Conservation (phyloP, 2,888 invertebrate genomes). For the Boloria euphrosyne region DNA sequence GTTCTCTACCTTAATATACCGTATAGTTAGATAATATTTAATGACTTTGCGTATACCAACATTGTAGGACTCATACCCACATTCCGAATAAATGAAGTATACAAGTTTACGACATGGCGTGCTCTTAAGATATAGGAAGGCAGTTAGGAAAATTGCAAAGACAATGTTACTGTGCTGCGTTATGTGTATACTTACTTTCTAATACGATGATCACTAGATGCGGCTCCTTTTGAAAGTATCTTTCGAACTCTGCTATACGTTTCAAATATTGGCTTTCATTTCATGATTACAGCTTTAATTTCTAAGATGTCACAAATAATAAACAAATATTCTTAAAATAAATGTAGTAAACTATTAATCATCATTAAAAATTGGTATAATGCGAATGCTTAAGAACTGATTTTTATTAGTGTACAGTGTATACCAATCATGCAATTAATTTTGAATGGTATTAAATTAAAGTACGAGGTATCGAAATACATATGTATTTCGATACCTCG, state of each 20-base stretch:
- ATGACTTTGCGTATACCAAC: neutral
- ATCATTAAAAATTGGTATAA: no score
- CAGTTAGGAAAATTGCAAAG: slow-evolving; percentile 19
- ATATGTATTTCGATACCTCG: no score
- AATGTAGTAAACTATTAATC: no score
- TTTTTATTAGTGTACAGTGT: no score
- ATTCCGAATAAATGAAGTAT: slow-evolving; percentile 25
- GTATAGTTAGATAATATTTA: slow-evolving; percentile 14
- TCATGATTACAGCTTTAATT: neutral
- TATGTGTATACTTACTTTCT: slow-evolving; percentile 1
- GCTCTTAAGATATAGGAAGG: slow-evolving; percentile 23
- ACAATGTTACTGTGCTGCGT: slow-evolving; percentile 11
- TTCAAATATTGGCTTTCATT: neutral
- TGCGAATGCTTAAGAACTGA: no score
- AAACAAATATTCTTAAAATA: no score
- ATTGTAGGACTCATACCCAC: slow-evolving; percentile 1
- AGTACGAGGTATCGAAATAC: no score
- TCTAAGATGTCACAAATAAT: no score
- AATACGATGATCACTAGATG: slow-evolving; percentile 4
- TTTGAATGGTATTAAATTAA: no score
- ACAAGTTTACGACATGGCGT: slow-evolving; percentile 17
- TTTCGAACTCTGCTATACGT: neutral
- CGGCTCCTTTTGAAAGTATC: neutral
- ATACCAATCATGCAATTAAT: no score
- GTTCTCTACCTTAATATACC: neutral